These are phyloP conservation scores for Ditylenchus dipsaci DNA, from an alignment of 1,140 invertebrate species.

Conservation along the genomic window DNA sequence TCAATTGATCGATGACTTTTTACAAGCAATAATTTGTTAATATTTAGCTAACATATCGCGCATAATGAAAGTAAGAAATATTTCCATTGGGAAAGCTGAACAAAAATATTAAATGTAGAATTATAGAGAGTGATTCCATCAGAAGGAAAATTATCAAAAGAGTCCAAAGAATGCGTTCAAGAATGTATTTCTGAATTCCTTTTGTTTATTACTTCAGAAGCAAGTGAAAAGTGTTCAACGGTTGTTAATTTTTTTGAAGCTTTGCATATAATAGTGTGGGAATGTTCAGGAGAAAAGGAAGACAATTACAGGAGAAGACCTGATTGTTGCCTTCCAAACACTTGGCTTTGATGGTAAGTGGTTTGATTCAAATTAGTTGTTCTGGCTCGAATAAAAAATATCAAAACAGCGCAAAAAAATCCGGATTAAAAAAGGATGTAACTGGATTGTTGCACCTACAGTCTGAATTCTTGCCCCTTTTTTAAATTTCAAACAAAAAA, in stretches of 20 bases:
- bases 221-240: constrained; percentile 46
- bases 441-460: no score
- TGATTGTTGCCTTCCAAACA: constrained; percentile 78
- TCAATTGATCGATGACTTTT: no score
- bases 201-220: constrained; percentile 92
- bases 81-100: no score
- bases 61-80: constrained; percentile 77
- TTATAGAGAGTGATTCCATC: constrained; percentile 77
- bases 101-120: no score
- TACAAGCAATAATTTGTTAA: neutral
- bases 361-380: no score
- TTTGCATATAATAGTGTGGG: constrained; percentile 61
- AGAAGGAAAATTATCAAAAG: constrained; percentile 93
- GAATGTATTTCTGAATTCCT: constrained; percentile 99
- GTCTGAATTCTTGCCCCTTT: no score
- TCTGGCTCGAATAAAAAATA: no score
- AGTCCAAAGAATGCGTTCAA: constrained; percentile 97
- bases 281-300: constrained; percentile 87
- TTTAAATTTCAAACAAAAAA: no score
- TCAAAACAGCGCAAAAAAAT: no score
- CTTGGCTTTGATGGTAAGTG: constrained; percentile 88
- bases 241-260: constrained; percentile 14
- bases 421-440: no score
- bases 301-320: constrained; percentile 96
- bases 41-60: constrained; percentile 84